Evolutionary conservation across 2,888 invertebrate species (phyloP), one percentile per base, ranked within the genome.

Genomic region (Pammene fasciana): DNA sequence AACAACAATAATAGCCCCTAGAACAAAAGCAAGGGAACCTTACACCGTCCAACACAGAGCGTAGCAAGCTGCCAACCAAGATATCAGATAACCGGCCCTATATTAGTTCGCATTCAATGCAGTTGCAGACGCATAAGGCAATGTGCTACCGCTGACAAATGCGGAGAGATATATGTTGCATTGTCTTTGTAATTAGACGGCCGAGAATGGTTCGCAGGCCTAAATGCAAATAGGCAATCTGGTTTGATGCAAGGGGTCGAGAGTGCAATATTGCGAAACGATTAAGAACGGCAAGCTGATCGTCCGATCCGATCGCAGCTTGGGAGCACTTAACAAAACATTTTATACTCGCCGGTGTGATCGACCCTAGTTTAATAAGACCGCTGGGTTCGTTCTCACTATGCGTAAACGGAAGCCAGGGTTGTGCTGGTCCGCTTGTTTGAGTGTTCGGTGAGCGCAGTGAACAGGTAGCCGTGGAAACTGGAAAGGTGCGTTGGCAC

Each of bases 401-500:
- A 13, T 34, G 34, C 34, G 34, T 54, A 54, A 34, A 34, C n/a
- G 34, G 54, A n/a, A 13, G 34, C 54, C 7, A 54, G 34, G 34
- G 34, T 54, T 54, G 13, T 36, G 34, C 54, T 54, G 54, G 54
- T n/a, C 8, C 8, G 11, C 50, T 26, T 26, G 50, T 50, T 13
- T 54, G n/a, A 50, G 13, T 50, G 54, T 16, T 34, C 9, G n/a
- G 34, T 54, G 57, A 74, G 78, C 75, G 67, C 71, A 75, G 75
- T 67, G 71, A 74, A 75, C 75, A 78, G 78, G 70, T 34, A 0
- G n/a, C 81, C 82, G 79, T 83, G 83, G 80, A 83, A 84, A 86
- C 86, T 87, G 86, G 86, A 86, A 78, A 88, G 88, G 90, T 86
- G 86, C 88, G 88, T 89, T 86, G 88, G 88, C 90, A 90, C 90